Base-by-base conservation (phyloP, 1,140 invertebrate genomes). In the Brachionus koreanus region DNA sequence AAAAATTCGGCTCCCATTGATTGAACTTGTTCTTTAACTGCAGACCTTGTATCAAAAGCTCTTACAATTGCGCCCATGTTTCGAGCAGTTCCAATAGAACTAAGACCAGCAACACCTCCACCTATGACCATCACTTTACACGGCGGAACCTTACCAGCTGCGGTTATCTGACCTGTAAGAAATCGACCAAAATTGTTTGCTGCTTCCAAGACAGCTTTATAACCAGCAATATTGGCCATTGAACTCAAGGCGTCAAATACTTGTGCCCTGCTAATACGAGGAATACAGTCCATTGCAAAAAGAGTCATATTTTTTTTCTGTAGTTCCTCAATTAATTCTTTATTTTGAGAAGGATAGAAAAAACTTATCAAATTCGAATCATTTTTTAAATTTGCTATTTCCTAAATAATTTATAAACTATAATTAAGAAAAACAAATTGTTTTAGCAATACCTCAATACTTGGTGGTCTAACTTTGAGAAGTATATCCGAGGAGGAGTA, bases 151-250 rank as follows among this genome's bases (percentile, higher is more conserved):
- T 93, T 93, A 9, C 93, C 93, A 49, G 93, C 93, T 5, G 93
- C 93, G 37, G 93, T 94, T 84, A 94, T 94, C 89, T 95, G 93
- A 84, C 94, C 94, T 67, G 93, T 92, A 86, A 96, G 95, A 88
- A 96, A 96, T 84, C 94, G 89, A 29, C 94, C 93, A 88, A 95
- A 96, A 86, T 95, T 91, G 85, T 94, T 94, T 5, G 94, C 93
- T 16, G 94, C 94, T 89, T 95, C 94, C 23, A 96, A 91, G 16
- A 96, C 94, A 5, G 94, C 94, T 84, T 94, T 91, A 86, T 96
- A 96, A 7, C 94, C 94, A 79, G 94, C 92, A 84, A 96, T 93
- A 86, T 96, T 96, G 0, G 94, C 94, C 94, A 96, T 96, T 2
- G 94, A 95, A 86, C 93, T 94, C 1, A 96, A 90, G 4, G 93